These are phyloP conservation scores for Anolis apletophallus DNA, from an alignment of 2,797 vertebrate species.

Conservation along the genomic window DNA sequence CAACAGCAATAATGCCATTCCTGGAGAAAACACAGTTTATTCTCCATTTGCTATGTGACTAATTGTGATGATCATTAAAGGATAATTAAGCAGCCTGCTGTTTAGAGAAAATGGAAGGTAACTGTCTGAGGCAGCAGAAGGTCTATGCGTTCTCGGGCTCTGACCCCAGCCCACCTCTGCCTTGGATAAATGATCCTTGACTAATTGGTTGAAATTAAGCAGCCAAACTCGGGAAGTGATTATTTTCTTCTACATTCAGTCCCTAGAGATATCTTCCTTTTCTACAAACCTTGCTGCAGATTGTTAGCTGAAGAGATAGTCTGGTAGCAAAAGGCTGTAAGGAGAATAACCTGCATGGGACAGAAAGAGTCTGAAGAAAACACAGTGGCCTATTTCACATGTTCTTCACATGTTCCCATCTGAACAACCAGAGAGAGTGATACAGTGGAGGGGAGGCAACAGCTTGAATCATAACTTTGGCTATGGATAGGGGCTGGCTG, in stretches of 20 bases:
- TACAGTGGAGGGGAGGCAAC: background rate
- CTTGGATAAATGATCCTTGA: constrained; percentile 22
- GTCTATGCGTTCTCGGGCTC: background rate
- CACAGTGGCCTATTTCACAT: too few relatives aligned
- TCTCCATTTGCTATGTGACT: background rate
- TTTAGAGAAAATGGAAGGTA: constrained; percentile 5
- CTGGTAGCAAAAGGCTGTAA: background rate
- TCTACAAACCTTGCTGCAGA: background rate
- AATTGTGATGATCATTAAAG: background rate
- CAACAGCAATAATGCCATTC: background rate
- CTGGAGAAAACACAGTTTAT: background rate
- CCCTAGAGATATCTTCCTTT: background rate
- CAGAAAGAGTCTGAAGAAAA: background rate
- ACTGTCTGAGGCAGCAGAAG: background rate
- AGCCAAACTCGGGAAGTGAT: constrained; percentile 14
- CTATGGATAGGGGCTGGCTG: too few relatives aligned
- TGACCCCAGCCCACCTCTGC: background rate
- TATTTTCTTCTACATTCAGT: background rate
- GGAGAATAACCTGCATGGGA: too few relatives aligned
- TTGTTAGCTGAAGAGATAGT: too few relatives aligned
- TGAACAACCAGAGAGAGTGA: too few relatives aligned
- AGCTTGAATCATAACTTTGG: background rate
- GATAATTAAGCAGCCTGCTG: background rate
- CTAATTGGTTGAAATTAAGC: constrained; percentile 23
- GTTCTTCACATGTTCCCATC: too few relatives aligned